These are phyloP conservation scores for Whitmania pigra DNA, from an alignment of 1,140 invertebrate genomes.

Conservation along the genomic window DNA sequence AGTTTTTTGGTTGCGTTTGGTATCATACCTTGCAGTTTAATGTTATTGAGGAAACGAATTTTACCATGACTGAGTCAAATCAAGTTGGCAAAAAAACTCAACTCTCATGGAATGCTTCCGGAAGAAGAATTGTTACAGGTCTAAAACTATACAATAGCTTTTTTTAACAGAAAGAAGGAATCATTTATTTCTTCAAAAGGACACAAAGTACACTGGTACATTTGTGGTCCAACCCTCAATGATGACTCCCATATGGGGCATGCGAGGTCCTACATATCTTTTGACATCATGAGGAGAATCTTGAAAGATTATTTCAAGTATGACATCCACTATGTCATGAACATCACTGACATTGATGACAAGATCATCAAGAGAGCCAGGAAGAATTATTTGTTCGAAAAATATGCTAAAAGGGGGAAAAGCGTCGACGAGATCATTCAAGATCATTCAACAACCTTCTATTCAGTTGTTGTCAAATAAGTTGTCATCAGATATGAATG, in stretches of 20 bases:
- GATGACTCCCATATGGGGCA: conserved; percentile 99
- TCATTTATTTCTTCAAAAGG: conserved; percentile 74
- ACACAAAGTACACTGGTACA: conserved; percentile 78
- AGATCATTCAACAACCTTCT: neutral
- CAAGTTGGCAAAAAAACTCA: conserved; percentile 51
- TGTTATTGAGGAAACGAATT: too few species aligned
- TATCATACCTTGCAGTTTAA: too few species aligned
- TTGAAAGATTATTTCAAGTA: conserved; percentile 88
- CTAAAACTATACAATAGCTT: conserved; percentile 77
- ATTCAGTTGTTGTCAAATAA: conserved; percentile 42
- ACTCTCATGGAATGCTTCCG: conserved; percentile 54
- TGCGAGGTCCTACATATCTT: conserved; percentile 94
- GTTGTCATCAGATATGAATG: conserved; percentile 59
- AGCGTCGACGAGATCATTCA: conserved; percentile 32
- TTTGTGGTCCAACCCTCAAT: conserved; percentile 93
- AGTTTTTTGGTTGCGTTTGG: too few species aligned
- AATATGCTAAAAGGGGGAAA: conserved; percentile 53
- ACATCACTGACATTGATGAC: conserved; percentile 97
- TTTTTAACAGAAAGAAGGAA: conserved; percentile 75
- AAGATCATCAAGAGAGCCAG: conserved; percentile 92
- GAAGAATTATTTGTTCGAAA: conserved; percentile 75
- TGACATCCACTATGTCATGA: conserved; percentile 92
- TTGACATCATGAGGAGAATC: conserved; percentile 89
- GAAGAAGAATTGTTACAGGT: conserved; percentile 39
- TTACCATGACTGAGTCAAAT: too few species aligned